Base-by-base conservation (phyloP, 1,140 invertebrate genomes). In the Diabrotica undecimpunctata region DNA sequence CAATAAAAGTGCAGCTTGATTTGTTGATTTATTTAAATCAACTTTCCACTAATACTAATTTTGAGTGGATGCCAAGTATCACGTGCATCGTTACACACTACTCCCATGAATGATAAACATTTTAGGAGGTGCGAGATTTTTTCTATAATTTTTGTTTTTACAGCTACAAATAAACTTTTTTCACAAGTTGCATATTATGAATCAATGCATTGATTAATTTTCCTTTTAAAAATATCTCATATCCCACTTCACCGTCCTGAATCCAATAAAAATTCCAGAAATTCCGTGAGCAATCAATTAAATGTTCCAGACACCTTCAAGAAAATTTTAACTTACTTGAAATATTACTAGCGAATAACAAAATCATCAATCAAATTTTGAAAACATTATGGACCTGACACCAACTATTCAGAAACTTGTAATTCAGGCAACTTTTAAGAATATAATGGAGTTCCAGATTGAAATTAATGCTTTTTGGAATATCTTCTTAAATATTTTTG, bases 271-370 rank as follows among this genome's bases (percentile, higher is more conserved):
- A 46, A 46, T 46, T 46, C 41, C 41, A 46, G 41, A 46, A 46
- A 46, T 46, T 46, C n/a, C n/a, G 8, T 46, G n/a, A 46, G 41
- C n/a, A 46, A 46, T 46, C 41, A 46, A 46, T 46, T 46, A 46
- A 46, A 46, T 46, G 41, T 8, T 46, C 41, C n/a, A 46, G 41
- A 46, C 41, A 46, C 41, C 41, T 46, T 46, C n/a, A 46, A 46
- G 41, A 46, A 46, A 46, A 46, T 46, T 46, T 10, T n/a, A 46
- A 10, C n/a, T 46, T n/a, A 8, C 4, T 46, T 46, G 41, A 46
- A 46, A 46, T 46, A 46, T 46, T 46, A 46, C 41, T n/a, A 46
- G n/a, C 41, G 41, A 46, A 46, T 46, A 46, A 46, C n/a, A 46
- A 46, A 46, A 46, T 46, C 41, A 46, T 46, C 41, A 46, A 46